Conservation (phyloP, 2,888 invertebrate species). For the Mechanitis messenoides region DNA sequence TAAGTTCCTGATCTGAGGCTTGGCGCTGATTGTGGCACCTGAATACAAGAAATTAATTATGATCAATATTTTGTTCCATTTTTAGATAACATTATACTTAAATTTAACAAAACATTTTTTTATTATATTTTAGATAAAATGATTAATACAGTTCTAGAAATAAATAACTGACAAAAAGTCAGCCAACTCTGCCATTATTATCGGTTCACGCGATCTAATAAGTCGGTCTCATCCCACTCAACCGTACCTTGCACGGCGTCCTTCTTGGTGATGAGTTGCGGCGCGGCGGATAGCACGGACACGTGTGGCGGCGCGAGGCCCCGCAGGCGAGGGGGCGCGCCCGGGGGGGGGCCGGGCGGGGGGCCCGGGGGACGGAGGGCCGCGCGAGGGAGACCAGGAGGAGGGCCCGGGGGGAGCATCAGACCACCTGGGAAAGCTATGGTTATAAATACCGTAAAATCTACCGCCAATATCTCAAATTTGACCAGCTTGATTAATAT, state of each 20-base stretch:
- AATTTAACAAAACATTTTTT: too few species aligned
- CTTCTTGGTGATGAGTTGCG: slow-evolving; percentile 85
- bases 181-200: too few species aligned
- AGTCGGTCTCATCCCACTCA: not conserved
- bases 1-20: slow-evolving; percentile 95
- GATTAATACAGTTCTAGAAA: too few species aligned
- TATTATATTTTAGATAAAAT: too few species aligned
- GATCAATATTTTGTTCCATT: too few species aligned
- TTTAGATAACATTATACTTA: too few species aligned
- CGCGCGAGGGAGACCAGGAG: slow-evolving; percentile 59
- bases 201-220: too few species aligned
- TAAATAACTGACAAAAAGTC: too few species aligned
- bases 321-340: slow-evolving; percentile 75
- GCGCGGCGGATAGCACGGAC: slow-evolving; percentile 88
- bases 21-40: slow-evolving; percentile 94
- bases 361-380: slow-evolving; percentile 77
- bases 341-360: slow-evolving; percentile 81
- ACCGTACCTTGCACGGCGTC: slow-evolving; percentile 75
- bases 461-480: too few species aligned
- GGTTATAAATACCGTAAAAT: not conserved
- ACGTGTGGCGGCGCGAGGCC: slow-evolving; percentile 77
- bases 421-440: slow-evolving; percentile 9
- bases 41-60: slow-evolving; percentile 31
- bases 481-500: not conserved
- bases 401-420: slow-evolving; percentile 39